phyloP scores from a whole-genome alignment of 2,888 invertebrate genomes.

The Trissonchulus sp. region DNA sequence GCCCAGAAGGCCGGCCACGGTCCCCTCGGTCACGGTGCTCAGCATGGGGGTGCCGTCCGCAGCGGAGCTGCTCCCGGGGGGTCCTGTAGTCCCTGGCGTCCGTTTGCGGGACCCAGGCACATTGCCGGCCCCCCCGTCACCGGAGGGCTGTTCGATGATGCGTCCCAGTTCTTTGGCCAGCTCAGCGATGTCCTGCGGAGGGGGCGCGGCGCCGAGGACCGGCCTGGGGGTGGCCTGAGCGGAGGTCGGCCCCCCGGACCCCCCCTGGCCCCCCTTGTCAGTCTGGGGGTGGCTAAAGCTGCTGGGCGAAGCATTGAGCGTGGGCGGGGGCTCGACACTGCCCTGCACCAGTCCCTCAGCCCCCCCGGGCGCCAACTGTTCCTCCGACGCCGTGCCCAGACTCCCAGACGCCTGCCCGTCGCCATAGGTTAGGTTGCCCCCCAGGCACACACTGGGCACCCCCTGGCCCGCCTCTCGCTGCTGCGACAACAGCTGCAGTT shows the following conservation, averaged over 20 bases:
- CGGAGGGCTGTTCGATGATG: background rate
- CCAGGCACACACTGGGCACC: background rate
- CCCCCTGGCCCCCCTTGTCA: background rate
- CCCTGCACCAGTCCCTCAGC: background rate
- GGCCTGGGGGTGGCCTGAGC: background rate
- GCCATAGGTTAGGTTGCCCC: background rate
- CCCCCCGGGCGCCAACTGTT: too few species aligned
- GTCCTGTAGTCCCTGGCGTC: too few species aligned
- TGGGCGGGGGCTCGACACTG: background rate
- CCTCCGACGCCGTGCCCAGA: too few species aligned
- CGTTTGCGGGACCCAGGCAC: too few species aligned
- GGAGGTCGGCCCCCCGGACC: background rate
- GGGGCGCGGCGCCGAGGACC: constrained; percentile 7
- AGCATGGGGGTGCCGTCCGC: too few species aligned
- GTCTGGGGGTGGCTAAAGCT: background rate
- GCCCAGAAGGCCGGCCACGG: too few species aligned
- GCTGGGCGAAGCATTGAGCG: background rate
- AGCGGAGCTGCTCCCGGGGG: too few species aligned
- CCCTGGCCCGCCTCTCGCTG: background rate
- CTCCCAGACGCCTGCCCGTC: background rate
- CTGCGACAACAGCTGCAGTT: background rate
- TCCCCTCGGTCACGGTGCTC: too few species aligned
- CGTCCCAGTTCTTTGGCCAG: constrained; percentile 28
- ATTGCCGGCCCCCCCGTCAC: too few species aligned
- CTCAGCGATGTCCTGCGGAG: constrained; percentile 19